Evolutionary conservation across 2,113 vertebrate species (phyloP), one percentile per base, ranked within the genome.

Genomic region (Uropsilus gracilis): DNA sequence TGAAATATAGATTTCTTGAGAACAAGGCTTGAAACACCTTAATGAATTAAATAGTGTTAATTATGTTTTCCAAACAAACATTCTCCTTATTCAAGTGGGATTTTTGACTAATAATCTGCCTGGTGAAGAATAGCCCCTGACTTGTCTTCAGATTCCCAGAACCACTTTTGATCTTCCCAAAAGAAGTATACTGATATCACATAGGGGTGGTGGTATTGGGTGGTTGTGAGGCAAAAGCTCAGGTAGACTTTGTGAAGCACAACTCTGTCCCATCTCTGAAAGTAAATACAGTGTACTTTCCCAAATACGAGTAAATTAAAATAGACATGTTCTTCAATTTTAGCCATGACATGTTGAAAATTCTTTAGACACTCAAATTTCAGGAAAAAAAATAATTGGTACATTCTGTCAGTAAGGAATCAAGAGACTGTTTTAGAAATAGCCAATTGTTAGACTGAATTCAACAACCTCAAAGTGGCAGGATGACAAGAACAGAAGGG

Each of bases 401-500:
- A 4, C 16, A 8, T 90, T 91, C 95, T 95, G 92, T 94, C 85
- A 76, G 87, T 30, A 57, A 93, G 76, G 68, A 96, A 95, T 71
- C 48, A 88, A 91, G 86, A 91, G 94, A 72, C 90, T 94, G 83
- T 85, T 95, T 95, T 94, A 95, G 91, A 95, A 94, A 95, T 44
- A 93, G 66, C 89, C 90, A 64, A 72, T 95, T 93, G 91, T 81
- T 89, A 72, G 89, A n/a, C 71, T 81, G 75, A 94, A 87, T 95
- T 86, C 81, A 89, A 59, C 94, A 93, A 92, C 84, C 89, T 95
- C 90, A 24, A 90, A 85, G 90, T 95, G 95, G 94, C 95, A 95
- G 93, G 87, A 88, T 95, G 96, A 96, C 94, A 97, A 77, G 95
- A 94, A 96, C 96, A 97, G 97, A 97, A 94, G 95, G 95, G 73